Percentiles rank a stretch among this genome's conserved stretches.
These are phyloP conservation scores for Trichoplusia ni DNA, from an alignment of 1,140 invertebrate genomes.

Conservation along the genomic window DNA sequence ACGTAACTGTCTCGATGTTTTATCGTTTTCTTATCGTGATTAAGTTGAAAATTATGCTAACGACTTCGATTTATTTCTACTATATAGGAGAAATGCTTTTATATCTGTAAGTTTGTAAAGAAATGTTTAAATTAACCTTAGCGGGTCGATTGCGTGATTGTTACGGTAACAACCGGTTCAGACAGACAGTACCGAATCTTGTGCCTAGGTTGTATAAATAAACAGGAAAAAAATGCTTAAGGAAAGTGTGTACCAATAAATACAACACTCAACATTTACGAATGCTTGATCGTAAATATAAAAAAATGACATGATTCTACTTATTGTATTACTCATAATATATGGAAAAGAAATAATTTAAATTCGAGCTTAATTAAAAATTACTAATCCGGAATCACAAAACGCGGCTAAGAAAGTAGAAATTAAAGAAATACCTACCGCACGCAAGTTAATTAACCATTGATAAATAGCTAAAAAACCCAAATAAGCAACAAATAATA, in stretches of 20 bases:
- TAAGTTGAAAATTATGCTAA: constrained; percentile 13
- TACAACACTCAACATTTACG: no score
- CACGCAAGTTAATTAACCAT: constrained; percentile 1
- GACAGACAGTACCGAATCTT: no score
- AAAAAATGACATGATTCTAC: no score
- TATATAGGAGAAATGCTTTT: constrained; percentile 1
- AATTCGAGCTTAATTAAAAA: no score
- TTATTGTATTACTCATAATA: no score
- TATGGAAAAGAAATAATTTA: no score
- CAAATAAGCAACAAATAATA: constrained; percentile 9
- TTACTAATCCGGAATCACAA: neutral
- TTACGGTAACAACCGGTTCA: no score
- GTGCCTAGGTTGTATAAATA: no score
- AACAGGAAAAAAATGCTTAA: no score
- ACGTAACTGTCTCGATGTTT: constrained; percentile 5
- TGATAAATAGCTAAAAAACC: constrained; percentile 20
- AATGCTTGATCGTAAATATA: no score
- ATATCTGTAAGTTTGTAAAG: neutral
- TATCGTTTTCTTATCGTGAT: constrained; percentile 6
- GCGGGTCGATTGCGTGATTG: neutral
- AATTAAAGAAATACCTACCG: constrained; percentile 3
- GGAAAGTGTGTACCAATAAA: no score
- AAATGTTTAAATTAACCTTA: neutral
- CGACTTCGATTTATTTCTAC: neutral
- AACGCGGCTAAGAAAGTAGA: constrained; percentile 19